Base-by-base conservation (phyloP, 1,140 invertebrate genomes). In the Diuraphis noxia region DNA sequence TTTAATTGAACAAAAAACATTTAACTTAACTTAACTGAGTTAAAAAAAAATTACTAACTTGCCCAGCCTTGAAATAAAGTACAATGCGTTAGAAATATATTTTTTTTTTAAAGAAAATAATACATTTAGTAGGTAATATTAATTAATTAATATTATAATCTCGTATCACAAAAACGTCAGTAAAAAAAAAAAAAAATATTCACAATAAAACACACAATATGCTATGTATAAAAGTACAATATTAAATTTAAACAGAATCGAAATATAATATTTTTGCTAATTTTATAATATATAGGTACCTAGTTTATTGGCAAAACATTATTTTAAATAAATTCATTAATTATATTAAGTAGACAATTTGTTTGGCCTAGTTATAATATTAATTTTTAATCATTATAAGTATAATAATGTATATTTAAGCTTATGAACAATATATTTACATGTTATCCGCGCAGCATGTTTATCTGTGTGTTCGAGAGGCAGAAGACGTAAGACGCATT, bases 381-480 rank as follows among this genome's bases (percentile, higher is more conserved):
- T 91, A 52, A 49, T 34, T 91, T 41, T 90, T 90, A 90, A 43
- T 30, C 10, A 46, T 40, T 56, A 25, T 77, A 89, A 77, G 41
- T 41, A 46, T 46, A 72, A 9, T 43, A 43, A 77, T n/a, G 2
- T 49, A 77, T n/a, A 72, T n/a, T 41, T 91, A 91, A 91, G 30
- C 77, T 91, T 91, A 91, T 82, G 89, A 91, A 91, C 89, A 81
- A 91, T 88, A 41, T 40, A 91, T 91, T 46, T 91, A 91, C 89
- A 91, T 49, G 88, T 81, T 81, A 81, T 91, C 25, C 43, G 38
- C 19, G 5, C 25, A n/a, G 63, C n/a, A 40, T 63, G 23, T 46
- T 77, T 91, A 91, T 91, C 89, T 91, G 89, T 38, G 77, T 91
- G 89, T 91, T 91, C 89, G 89, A 91, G 89, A 91, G 89, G 77